Evolutionary conservation across 2,888 invertebrate genomes (phyloP).

Genomic region (Pachliopta kotzebuea): DNA sequence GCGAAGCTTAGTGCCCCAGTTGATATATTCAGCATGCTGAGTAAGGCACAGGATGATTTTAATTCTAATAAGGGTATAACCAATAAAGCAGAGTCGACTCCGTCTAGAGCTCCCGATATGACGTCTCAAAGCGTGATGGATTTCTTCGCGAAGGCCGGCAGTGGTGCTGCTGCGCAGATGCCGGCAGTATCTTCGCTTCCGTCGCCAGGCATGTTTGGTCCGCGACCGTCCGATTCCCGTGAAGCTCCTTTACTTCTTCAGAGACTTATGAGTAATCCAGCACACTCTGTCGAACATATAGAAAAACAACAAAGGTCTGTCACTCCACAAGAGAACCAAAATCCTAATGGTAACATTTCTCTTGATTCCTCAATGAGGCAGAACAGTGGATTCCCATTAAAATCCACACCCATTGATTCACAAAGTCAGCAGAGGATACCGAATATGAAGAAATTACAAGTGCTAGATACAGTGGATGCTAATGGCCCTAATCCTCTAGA

Average conservation of each 20-base stretch:
- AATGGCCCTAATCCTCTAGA: constrained; percentile 72
- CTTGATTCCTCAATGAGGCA: constrained; percentile 55
- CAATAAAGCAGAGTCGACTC: constrained; percentile 59
- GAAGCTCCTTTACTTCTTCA: constrained; percentile 85
- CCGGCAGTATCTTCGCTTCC: constrained; percentile 75
- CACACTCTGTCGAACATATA: constrained; percentile 92
- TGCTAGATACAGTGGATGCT: constrained; percentile 53
- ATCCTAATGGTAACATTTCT: constrained; percentile 60
- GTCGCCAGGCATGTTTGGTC: constrained; percentile 72
- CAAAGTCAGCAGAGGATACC: constrained; percentile 62
- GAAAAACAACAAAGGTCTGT: constrained; percentile 91
- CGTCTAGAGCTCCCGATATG: constrained; percentile 83
- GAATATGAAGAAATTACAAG: constrained; percentile 54
- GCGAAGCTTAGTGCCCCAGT: constrained; percentile 71
- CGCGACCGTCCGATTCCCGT: constrained; percentile 69
- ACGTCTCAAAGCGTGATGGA: constrained; percentile 93
- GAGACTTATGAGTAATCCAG: constrained; percentile 91
- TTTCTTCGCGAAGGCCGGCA: constrained; percentile 90
- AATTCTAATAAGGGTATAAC: constrained; percentile 81
- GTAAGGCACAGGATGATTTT: constrained; percentile 94
- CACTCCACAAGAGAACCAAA: constrained; percentile 82
- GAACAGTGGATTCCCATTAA: constrained; percentile 61
- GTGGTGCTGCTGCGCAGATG: constrained; percentile 76
- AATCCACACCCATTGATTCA: constrained; percentile 69
- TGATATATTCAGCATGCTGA: constrained; percentile 92